A percentile compares a stretch with the other conserved stretches of the same genome.
phyloP scores from a whole-genome alignment of 2,797 vertebrate genomes.

The Kryptopterus vitreolus region DNA sequence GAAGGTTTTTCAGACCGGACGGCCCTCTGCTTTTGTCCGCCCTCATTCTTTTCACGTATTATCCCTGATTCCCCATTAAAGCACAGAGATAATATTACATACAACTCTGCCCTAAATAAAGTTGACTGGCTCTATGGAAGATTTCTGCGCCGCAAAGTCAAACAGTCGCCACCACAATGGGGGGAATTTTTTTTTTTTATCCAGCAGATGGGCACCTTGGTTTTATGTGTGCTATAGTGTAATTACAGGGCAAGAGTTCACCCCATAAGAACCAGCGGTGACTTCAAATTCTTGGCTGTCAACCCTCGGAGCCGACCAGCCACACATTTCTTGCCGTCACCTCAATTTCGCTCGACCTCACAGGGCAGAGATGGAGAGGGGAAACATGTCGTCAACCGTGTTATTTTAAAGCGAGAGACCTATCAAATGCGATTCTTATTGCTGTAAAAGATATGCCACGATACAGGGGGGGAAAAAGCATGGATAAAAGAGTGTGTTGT shows the following conservation, averaged over 20 bases:
- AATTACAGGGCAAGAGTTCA: conserved; percentile 77
- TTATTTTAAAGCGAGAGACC: conserved; percentile 1
- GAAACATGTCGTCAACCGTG: not conserved
- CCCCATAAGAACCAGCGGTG: conserved; percentile 61
- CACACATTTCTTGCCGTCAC: conserved; percentile 29
- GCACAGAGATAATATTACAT: conserved; percentile 54
- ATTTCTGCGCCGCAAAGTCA: not conserved
- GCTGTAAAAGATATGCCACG: not conserved
- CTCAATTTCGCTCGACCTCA: conserved; percentile 30
- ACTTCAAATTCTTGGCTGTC: conserved; percentile 60
- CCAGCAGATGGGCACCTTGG: conserved; percentile 5
- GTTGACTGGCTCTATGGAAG: not conserved
- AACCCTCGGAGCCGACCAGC: conserved; percentile 29
- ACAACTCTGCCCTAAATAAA: conserved; percentile 46
- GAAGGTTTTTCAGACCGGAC: conserved; percentile 46
- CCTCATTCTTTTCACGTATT: conserved; percentile 42
- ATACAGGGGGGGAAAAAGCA: too few relatives aligned
- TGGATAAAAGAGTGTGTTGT: conserved; percentile 1
- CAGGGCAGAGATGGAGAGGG: conserved; percentile 4
- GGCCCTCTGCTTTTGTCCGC: conserved; percentile 44
- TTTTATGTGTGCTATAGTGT: conserved; percentile 60
- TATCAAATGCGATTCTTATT: not conserved
- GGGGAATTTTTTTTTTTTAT: conserved; percentile 30
- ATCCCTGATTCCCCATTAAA: conserved; percentile 46
- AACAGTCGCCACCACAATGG: conserved; percentile 12